Conservation (phyloP, 2,113 vertebrate genomes). For the Antigone vipio region DNA sequence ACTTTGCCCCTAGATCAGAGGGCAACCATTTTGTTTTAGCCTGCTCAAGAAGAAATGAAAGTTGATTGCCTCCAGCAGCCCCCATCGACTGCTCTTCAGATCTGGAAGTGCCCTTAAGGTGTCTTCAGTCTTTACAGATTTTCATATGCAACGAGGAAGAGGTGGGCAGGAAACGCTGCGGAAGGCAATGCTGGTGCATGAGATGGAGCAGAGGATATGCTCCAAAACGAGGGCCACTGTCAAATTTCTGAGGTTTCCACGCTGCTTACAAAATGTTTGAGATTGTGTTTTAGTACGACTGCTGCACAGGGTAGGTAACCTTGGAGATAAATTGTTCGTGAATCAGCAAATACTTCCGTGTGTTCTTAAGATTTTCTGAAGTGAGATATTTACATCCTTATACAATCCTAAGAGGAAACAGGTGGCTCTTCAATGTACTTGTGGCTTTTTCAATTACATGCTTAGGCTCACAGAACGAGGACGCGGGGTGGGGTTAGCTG, state of each 20-base stretch:
- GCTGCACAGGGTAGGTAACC: not conserved
- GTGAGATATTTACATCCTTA: not conserved
- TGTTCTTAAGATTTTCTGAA: not conserved
- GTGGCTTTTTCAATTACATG: slow-evolving; percentile 10
- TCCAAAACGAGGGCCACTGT: not conserved
- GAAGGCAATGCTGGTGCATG: not conserved
- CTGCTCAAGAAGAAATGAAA: not conserved
- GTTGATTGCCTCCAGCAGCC: not conserved
- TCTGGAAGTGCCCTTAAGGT: not conserved
- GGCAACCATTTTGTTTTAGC: not conserved
- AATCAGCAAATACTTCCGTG: slow-evolving; percentile 21
- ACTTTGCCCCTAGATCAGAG: not conserved
- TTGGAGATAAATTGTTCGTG: slow-evolving; percentile 4
- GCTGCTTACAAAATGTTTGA: not conserved
- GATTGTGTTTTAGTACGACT: not conserved
- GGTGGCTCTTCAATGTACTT: not conserved
- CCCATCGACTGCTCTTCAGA: not conserved
- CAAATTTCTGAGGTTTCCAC: not conserved
- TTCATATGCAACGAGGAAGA: not conserved
- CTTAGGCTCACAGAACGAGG: not conserved
- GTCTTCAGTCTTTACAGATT: not conserved
- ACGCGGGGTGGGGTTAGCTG: not conserved
- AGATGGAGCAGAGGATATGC: not conserved
- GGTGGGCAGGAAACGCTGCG: not conserved
- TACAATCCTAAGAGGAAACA: slow-evolving; percentile 24